A percentile compares a stretch with the other conserved stretches of the same genome.
phyloP scores from a whole-genome alignment of 2,797 vertebrate genomes.

The Gymnoscopelus microlampas region DNA sequence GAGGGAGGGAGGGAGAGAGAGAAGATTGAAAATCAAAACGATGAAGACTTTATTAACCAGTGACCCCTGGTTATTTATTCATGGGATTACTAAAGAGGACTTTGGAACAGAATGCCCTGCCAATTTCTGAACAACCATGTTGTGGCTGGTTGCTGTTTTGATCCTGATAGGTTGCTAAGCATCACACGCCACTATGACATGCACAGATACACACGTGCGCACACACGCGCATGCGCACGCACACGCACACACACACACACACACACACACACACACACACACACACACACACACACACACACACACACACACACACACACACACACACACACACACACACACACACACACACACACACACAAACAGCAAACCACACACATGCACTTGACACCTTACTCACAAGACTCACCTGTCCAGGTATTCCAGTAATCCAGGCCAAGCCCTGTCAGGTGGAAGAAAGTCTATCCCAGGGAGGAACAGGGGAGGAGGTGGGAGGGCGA shows the following conservation, averaged over 20 bases:
- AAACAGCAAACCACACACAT: constrained; percentile 10
- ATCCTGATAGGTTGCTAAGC: constrained; percentile 40
- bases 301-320: constrained; percentile 36
- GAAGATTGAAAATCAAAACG: constrained; percentile 80
- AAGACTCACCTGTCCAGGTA: constrained; percentile 76
- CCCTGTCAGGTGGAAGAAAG: constrained; percentile 80
- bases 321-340: constrained; percentile 40
- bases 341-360: background rate
- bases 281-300: constrained; percentile 9
- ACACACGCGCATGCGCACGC: constrained; percentile 1
- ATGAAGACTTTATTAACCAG: constrained; percentile 67
- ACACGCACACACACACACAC: background rate
- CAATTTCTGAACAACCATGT: constrained; percentile 40
- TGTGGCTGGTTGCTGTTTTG: constrained; percentile 28
- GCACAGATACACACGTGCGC: constrained; percentile 24
- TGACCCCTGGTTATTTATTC: constrained; percentile 76
- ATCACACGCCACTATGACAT: constrained; percentile 1
- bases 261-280: background rate
- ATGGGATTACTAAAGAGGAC: constrained; percentile 66
- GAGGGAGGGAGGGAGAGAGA: constrained; percentile 49
- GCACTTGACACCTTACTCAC: constrained; percentile 69
- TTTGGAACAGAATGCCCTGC: constrained; percentile 62
- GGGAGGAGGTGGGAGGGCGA: constrained; percentile 24
- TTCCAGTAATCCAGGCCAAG: constrained; percentile 75
- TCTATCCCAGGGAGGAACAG: constrained; percentile 74